phyloP scores from a whole-genome alignment of 2,888 invertebrate species.

The Opisthograptis luteolata region DNA sequence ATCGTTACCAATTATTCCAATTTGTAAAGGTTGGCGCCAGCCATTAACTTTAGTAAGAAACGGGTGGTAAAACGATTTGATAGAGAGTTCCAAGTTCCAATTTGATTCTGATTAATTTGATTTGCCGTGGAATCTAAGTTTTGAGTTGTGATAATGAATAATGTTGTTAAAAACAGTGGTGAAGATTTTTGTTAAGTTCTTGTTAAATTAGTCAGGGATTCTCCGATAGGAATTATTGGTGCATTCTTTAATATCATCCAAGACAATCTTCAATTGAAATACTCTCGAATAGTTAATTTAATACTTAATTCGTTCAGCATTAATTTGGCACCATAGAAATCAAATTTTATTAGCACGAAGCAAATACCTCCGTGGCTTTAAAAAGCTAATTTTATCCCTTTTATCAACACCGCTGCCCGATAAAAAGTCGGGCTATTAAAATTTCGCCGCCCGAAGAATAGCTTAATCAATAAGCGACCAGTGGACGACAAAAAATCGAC shows the following conservation, averaged over 20 bases:
- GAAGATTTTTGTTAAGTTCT: not conserved
- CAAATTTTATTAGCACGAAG: constrained; percentile 12
- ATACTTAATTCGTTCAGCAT: too few species aligned
- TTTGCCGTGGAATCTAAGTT: constrained; percentile 24
- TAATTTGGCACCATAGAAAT: not conserved
- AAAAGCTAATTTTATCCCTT: constrained; percentile 34
- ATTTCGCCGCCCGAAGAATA: constrained; percentile 56
- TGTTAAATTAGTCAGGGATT: not conserved
- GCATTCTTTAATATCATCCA: too few species aligned
- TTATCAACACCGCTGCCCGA: constrained; percentile 41
- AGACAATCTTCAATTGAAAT: too few species aligned
- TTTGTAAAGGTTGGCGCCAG: constrained; percentile 65
- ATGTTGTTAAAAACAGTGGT: constrained; percentile 9
- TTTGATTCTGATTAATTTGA: constrained; percentile 39
- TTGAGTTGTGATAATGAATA: constrained; percentile 10
- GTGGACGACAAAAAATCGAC: constrained; percentile 47
- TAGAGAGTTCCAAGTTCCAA: constrained; percentile 30
- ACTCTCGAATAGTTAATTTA: too few species aligned
- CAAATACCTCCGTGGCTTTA: constrained; percentile 1
- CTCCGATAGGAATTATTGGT: too few species aligned
- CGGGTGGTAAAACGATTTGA: constrained; percentile 55
- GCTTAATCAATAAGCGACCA: constrained; percentile 58
- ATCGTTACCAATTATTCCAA: constrained; percentile 55
- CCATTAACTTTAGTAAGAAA: constrained; percentile 52
- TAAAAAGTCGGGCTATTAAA: constrained; percentile 48